A percentile compares a stretch with the other conserved stretches of the same genome.
These are phyloP conservation scores for Homalodisca vitripennis DNA, from an alignment of 1,140 invertebrate species.

Conservation along the genomic window DNA sequence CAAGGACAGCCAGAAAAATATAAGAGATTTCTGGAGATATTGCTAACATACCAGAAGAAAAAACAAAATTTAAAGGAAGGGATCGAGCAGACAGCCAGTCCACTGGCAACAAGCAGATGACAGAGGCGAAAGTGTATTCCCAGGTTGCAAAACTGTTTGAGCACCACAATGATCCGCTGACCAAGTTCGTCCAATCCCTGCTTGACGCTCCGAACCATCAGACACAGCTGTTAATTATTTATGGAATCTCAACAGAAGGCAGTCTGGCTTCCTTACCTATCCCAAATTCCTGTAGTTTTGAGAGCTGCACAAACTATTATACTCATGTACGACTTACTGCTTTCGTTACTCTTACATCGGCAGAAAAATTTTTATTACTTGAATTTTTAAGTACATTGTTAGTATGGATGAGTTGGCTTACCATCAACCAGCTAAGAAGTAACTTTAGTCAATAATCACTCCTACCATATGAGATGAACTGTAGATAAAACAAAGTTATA, in stretches of 20 bases:
- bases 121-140: slow-evolving; percentile 88
- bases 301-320: neutral
- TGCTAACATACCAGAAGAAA: slow-evolving; percentile 98
- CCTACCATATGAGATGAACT: no score
- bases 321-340: no score
- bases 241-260: no score
- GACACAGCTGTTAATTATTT: neutral
- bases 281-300: neutral
- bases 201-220: slow-evolving; percentile 83
- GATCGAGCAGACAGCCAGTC: neutral
- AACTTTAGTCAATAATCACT: no score
- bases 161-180: slow-evolving; percentile 93
- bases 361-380: no score
- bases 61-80: slow-evolving; percentile 86
- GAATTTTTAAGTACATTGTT: no score
- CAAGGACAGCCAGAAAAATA: slow-evolving; percentile 97
- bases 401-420: no score
- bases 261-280: neutral
- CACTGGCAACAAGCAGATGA: slow-evolving; percentile 64
- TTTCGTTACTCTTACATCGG: no score
- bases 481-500: no score
- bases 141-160: slow-evolving; percentile 97
- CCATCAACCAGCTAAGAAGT: no score
- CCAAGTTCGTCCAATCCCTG: slow-evolving; percentile 96
- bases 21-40: slow-evolving; percentile 95